Conservation (phyloP, 2,888 invertebrate genomes). For the Scaptomyza tumidula region DNA sequence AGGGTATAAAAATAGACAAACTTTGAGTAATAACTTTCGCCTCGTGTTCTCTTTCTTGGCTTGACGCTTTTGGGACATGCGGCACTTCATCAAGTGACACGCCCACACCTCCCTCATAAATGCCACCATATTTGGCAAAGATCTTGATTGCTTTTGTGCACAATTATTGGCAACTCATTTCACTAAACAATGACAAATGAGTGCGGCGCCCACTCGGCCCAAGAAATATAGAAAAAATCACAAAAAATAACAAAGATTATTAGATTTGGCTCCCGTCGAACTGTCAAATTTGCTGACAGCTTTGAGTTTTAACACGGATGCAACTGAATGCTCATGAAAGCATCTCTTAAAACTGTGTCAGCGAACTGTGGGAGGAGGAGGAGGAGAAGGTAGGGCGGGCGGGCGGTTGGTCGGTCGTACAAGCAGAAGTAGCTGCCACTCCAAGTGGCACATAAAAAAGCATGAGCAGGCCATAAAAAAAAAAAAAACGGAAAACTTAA, state of each 20-base stretch:
- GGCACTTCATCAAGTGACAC: too few relatives aligned
- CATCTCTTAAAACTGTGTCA: conserved; percentile 56
- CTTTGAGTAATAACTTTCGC: too few relatives aligned
- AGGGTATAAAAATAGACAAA: too few relatives aligned
- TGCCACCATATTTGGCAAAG: conserved; percentile 48
- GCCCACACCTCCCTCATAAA: conserved; percentile 56
- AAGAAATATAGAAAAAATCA: neutral
- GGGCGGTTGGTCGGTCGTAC: conserved; percentile 2
- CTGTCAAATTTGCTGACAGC: conserved; percentile 78
- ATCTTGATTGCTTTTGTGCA: conserved; percentile 20
- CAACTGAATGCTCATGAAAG: conserved; percentile 42
- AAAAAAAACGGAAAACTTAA: conserved; percentile 32
- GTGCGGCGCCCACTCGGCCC: conserved; percentile 48
- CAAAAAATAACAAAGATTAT: neutral
- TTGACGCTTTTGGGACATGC: too few relatives aligned
- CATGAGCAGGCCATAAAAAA: conserved; percentile 56
- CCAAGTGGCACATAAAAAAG: conserved; percentile 55
- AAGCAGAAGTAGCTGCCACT: conserved; percentile 40
- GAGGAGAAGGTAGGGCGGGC: neutral
- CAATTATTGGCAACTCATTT: conserved; percentile 74
- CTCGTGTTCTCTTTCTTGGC: too few relatives aligned
- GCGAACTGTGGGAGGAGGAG: conserved; percentile 27
- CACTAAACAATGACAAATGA: conserved; percentile 68
- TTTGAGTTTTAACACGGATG: conserved; percentile 47
- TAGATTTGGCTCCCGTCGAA: conserved; percentile 47